phyloP scores from a whole-genome alignment of 2,797 vertebrate genomes.

The Alosa sapidissima region DNA sequence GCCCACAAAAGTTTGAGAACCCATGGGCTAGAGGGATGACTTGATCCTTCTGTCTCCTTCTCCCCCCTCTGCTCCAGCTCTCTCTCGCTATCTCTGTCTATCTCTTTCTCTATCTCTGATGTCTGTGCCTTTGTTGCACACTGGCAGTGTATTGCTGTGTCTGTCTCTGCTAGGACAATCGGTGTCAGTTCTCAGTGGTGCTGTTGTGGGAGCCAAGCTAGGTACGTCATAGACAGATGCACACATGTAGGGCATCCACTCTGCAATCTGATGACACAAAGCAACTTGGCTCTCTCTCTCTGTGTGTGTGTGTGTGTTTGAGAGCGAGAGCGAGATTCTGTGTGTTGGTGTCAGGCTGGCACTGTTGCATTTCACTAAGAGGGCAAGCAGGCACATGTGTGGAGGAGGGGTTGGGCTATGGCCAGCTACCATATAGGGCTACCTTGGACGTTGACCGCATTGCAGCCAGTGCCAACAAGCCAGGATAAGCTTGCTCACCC shows the following conservation, averaged over 20 bases:
- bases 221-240: neutral
- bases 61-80: neutral
- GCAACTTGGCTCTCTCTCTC: neutral
- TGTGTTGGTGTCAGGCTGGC: neutral
- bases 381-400: neutral
- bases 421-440: neutral
- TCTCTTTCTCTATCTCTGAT: neutral
- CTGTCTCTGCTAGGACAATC: neutral
- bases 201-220: neutral
- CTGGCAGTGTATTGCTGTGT: neutral
- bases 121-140: neutral
- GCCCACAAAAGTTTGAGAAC: neutral
- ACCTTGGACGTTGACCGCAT: neutral
- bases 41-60: neutral
- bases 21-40: neutral
- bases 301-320: slow-evolving; percentile 1
- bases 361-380: too few species aligned
- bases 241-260: neutral
- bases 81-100: neutral
- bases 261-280: neutral
- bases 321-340: neutral
- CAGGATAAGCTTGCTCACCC: neutral
- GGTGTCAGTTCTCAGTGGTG: neutral
- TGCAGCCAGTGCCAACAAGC: neutral
- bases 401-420: neutral